Percentiles rank a stretch among this genome's conserved stretches.
These are phyloP conservation scores for Eulemur albifrons DNA, from an alignment of 2,797 vertebrate genomes.

Conservation along the genomic window DNA sequence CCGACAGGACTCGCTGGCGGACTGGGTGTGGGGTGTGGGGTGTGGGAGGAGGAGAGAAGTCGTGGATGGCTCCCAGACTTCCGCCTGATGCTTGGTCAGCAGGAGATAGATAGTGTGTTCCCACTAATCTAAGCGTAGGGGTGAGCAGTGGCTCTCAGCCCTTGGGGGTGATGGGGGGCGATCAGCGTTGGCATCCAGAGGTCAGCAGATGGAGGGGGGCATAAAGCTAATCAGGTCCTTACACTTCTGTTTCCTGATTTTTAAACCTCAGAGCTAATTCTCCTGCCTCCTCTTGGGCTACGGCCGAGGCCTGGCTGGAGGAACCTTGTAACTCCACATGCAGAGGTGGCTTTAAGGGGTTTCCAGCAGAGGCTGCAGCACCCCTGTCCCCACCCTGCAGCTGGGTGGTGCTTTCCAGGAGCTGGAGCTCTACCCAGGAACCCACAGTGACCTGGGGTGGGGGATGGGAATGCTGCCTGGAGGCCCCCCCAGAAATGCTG, in stretches of 20 bases:
- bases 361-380: slow-evolving; percentile 60
- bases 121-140: not conserved
- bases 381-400: not conserved
- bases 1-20: not conserved
- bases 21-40: not conserved
- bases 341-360: slow-evolving; percentile 61
- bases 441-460: not conserved
- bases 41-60: not conserved
- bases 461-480: not conserved
- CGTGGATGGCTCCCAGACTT: not conserved
- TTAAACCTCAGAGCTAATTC: slow-evolving; percentile 66
- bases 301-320: slow-evolving; percentile 8
- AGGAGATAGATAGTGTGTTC: not conserved
- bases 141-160: not conserved
- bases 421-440: not conserved
- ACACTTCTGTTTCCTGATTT: slow-evolving; percentile 62
- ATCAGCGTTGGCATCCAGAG: not conserved
- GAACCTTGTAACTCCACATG: slow-evolving; percentile 66
- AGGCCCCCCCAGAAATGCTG: not conserved
- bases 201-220: not conserved
- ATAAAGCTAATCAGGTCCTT: slow-evolving; percentile 40
- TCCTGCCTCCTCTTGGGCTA: slow-evolving; percentile 58
- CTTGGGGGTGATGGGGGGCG: not conserved
- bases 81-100: not conserved
- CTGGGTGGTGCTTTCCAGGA: not conserved